phyloP scores from a whole-genome alignment of 2,113 vertebrate genomes.

The Paramormyrops kingsleyae region DNA sequence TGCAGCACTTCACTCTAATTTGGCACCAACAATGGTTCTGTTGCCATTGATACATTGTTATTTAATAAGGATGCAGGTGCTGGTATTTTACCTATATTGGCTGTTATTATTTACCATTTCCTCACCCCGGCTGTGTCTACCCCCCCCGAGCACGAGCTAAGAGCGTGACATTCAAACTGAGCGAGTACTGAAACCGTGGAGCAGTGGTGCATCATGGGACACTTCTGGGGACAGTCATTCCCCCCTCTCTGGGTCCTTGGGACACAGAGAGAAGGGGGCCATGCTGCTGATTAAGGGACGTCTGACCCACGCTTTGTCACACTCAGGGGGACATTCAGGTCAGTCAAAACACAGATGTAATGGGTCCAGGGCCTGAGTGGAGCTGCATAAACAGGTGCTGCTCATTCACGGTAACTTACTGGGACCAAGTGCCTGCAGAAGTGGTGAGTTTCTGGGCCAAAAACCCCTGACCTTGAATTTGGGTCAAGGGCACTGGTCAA shows the following conservation, averaged over 20 bases:
- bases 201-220: neutral
- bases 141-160: neutral
- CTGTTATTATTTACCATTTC: neutral
- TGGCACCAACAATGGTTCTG: neutral
- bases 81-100: neutral
- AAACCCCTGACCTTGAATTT: neutral
- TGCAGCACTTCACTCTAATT: neutral
- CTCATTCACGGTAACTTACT: neutral
- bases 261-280: neutral
- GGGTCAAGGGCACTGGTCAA: neutral
- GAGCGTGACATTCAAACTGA: neutral
- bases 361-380: neutral
- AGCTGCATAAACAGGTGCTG: neutral
- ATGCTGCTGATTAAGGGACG: neutral
- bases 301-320: neutral
- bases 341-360: neutral
- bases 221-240: neutral
- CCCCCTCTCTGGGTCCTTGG: neutral
- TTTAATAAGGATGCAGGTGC: neutral
- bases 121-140: neutral
- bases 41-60: neutral
- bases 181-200: neutral
- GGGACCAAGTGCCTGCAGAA: neutral
- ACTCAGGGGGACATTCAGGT: neutral
- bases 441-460: neutral